These are phyloP conservation scores for Ladona fulva DNA, from an alignment of 1,140 invertebrate species.

Conservation along the genomic window DNA sequence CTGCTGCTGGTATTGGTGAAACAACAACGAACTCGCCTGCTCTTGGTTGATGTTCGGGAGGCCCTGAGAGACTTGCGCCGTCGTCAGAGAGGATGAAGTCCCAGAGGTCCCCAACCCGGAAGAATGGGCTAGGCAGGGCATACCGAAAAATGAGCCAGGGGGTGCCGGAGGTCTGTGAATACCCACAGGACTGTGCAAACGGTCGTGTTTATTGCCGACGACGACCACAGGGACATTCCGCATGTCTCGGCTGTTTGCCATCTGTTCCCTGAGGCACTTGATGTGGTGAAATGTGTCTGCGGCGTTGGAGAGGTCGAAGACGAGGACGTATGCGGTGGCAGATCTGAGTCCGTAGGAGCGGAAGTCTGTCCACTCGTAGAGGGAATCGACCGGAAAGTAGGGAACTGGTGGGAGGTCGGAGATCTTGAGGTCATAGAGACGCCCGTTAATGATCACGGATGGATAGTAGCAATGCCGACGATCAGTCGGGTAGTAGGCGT, in stretches of 20 bases:
- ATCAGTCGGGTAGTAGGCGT: slow-evolving; percentile 68
- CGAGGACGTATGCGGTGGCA: slow-evolving; percentile 83
- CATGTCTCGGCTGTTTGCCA: slow-evolving; percentile 83
- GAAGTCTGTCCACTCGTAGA: slow-evolving; percentile 72
- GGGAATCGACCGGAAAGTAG: slow-evolving; percentile 72
- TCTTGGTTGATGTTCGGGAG: neutral
- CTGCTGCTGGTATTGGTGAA: neutral
- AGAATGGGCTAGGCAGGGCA: neutral
- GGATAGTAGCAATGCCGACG: slow-evolving; percentile 68
- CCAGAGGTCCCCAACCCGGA: neutral
- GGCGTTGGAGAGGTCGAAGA: slow-evolving; percentile 85
- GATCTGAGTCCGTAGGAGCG: slow-evolving; percentile 69
- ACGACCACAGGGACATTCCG: slow-evolving; percentile 83
- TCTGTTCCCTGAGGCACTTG: slow-evolving; percentile 80
- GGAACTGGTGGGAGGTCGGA: slow-evolving; percentile 76
- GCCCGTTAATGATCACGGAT: slow-evolving; percentile 75
- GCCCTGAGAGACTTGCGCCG: neutral
- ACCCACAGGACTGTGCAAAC: slow-evolving; percentile 36
- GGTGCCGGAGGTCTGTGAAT: neutral
- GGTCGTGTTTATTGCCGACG: slow-evolving; percentile 89
- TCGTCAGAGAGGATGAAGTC: neutral
- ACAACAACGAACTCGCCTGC: neutral
- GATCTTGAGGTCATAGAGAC: slow-evolving; percentile 77
- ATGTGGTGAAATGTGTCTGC: slow-evolving; percentile 78
- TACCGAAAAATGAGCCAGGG: neutral